These are phyloP conservation scores for Trissolcus basalis DNA, from an alignment of 1,140 invertebrate species.

Conservation along the genomic window DNA sequence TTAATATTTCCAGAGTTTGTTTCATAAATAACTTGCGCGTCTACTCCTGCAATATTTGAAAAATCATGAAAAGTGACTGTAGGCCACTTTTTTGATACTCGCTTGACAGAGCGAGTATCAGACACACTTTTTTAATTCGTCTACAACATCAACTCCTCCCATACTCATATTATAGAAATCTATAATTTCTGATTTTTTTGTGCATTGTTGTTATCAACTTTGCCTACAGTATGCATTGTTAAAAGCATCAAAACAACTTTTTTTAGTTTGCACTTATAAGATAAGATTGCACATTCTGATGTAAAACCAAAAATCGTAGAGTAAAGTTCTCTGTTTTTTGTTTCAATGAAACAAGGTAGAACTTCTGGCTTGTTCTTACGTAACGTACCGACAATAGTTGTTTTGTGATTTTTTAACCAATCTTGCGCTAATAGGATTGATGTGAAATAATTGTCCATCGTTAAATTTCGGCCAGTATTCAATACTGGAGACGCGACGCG, in stretches of 20 bases:
- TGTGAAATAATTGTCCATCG: too few relatives aligned
- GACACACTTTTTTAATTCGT: constrained; percentile 60
- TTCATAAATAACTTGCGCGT: constrained; percentile 43
- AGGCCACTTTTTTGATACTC: constrained; percentile 62
- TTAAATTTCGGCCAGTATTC: too few relatives aligned
- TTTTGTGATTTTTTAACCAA: too few relatives aligned
- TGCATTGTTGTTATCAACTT: constrained; percentile 54
- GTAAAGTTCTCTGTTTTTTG: constrained; percentile 38
- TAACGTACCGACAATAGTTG: too few relatives aligned
- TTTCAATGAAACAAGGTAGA: too few relatives aligned
- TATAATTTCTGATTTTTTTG: constrained; percentile 43
- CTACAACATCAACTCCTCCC: constrained; percentile 64
- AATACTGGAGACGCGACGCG: too few relatives aligned
- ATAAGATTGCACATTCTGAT: constrained; percentile 60
- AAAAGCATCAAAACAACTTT: constrained; percentile 63
- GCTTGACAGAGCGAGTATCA: constrained; percentile 56
- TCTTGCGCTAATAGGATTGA: too few relatives aligned
- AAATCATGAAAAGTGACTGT: constrained; percentile 62
- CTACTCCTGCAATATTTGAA: constrained; percentile 20
- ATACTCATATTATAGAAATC: constrained; percentile 65
- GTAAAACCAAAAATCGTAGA: constrained; percentile 58
- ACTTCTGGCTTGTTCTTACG: too few relatives aligned
- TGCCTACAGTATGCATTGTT: constrained; percentile 59
- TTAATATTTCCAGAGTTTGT: not conserved
- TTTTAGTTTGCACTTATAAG: constrained; percentile 63